Percentiles rank a stretch among this genome's conserved stretches.
These are phyloP conservation scores for Sipha flava DNA, from an alignment of 1,140 invertebrate genomes.

Conservation along the genomic window DNA sequence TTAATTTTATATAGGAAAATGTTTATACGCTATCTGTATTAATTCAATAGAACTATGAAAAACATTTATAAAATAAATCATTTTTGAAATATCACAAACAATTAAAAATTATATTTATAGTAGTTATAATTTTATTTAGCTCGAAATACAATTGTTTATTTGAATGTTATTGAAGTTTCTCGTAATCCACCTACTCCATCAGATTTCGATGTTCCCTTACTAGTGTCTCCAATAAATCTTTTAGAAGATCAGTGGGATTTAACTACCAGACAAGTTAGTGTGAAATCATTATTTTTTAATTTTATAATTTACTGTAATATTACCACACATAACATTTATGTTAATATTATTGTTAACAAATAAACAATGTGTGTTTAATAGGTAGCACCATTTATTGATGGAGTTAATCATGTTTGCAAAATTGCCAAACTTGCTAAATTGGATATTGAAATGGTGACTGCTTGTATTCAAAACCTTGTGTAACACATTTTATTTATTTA, in stretches of 20 bases:
- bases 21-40: neutral
- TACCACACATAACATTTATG: neutral
- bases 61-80: no score
- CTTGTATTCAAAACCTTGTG: slow-evolving; percentile 86
- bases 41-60: no score
- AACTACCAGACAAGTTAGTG: slow-evolving; percentile 71
- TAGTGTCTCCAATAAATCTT: slow-evolving; percentile 54
- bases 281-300: neutral
- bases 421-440: slow-evolving; percentile 79
- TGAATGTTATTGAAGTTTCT: slow-evolving; percentile 67
- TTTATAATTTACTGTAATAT: neutral
- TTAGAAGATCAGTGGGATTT: slow-evolving; percentile 77
- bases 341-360: neutral
- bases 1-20: neutral
- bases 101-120: no score
- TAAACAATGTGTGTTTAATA: slow-evolving; percentile 42
- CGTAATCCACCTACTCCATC: slow-evolving; percentile 71
- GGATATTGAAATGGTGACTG: slow-evolving; percentile 87
- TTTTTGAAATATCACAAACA: no score
- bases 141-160: slow-evolving; percentile 67
- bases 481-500: slow-evolving; percentile 47
- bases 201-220: slow-evolving; percentile 85
- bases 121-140: slow-evolving; percentile 46
- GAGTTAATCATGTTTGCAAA: slow-evolving; percentile 80
- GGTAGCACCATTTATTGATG: slow-evolving; percentile 82